phyloP scores from a whole-genome alignment of 2,888 invertebrate species.

The Drosophila kuntzei region DNA sequence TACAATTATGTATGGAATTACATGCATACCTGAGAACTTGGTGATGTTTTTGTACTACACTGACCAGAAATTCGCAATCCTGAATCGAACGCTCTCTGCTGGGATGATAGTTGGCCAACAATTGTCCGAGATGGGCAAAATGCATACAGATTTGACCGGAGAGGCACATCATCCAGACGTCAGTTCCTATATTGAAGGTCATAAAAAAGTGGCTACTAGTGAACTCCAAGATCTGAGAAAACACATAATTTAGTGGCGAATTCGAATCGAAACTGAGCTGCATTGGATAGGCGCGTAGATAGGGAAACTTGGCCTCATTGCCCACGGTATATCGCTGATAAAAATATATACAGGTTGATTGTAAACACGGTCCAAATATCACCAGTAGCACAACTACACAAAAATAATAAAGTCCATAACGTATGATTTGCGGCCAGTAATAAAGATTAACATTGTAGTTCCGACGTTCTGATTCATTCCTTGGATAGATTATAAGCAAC shows the following conservation, averaged over 20 bases:
- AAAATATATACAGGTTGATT: constrained; percentile 16
- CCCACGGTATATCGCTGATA: constrained; percentile 9
- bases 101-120: constrained; percentile 12
- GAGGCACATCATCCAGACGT: constrained; percentile 31
- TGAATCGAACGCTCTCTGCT: neutral
- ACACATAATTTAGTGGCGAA: constrained; percentile 7
- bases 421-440: constrained; percentile 25
- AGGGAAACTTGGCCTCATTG: constrained; percentile 17
- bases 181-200: constrained; percentile 33
- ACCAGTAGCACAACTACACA: constrained; percentile 13
- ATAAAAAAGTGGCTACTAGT: constrained; percentile 20
- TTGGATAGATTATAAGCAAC: constrained; percentile 6
- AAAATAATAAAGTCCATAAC: constrained; percentile 25
- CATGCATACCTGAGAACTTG: constrained; percentile 9
- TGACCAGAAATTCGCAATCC: constrained; percentile 21
- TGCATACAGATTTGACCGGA: constrained; percentile 24
- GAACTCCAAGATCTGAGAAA: constrained; percentile 15
- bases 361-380: constrained; percentile 12
- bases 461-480: constrained; percentile 7
- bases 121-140: constrained; percentile 11
- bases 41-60: constrained; percentile 9
- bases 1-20: neutral
- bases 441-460: constrained; percentile 21
- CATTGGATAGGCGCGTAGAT: constrained; percentile 28
- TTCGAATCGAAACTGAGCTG: constrained; percentile 11